Percentiles rank a stretch among this genome's conserved stretches.
Conservation (phyloP, 2,888 invertebrate species). For the Aphodius granarius region DNA sequence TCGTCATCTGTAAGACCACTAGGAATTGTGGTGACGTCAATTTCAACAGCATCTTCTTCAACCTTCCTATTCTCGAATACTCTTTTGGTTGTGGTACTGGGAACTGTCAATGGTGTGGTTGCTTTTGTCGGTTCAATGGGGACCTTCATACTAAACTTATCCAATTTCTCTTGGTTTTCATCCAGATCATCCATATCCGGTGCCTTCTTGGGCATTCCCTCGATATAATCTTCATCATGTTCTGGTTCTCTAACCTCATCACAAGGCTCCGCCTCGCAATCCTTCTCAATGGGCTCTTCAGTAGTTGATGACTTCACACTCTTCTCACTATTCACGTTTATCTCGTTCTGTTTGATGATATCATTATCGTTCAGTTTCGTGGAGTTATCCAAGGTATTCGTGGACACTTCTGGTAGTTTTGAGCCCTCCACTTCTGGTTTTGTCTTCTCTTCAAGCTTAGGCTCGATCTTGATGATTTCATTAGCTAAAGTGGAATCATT, state of each 20-base stretch:
- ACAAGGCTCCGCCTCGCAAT: constrained; percentile 5
- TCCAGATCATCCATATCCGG: constrained; percentile 3
- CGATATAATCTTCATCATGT: constrained; percentile 15
- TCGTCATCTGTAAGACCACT: constrained; percentile 37
- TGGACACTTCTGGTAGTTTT: background rate
- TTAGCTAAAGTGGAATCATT: background rate
- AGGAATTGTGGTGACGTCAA: constrained; percentile 47
- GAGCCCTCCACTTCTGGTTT: constrained; percentile 4
- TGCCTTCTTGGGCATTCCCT: background rate
- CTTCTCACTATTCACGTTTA: background rate
- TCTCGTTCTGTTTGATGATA: constrained; percentile 22
- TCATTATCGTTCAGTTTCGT: constrained; percentile 15
- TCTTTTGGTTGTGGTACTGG: background rate
- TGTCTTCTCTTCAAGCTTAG: background rate
- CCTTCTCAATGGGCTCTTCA: constrained; percentile 8
- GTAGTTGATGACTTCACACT: background rate
- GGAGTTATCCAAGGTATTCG: background rate
- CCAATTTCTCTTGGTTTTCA: background rate
- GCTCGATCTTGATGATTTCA: background rate
- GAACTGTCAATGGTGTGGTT: background rate
- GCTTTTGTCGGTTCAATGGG: background rate
- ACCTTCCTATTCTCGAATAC: background rate
- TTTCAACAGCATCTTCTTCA: constrained; percentile 26
- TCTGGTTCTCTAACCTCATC: constrained; percentile 17
- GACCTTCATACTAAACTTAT: background rate